Base-by-base conservation (phyloP, 2,888 invertebrate species). In the Aphodius granarius region DNA sequence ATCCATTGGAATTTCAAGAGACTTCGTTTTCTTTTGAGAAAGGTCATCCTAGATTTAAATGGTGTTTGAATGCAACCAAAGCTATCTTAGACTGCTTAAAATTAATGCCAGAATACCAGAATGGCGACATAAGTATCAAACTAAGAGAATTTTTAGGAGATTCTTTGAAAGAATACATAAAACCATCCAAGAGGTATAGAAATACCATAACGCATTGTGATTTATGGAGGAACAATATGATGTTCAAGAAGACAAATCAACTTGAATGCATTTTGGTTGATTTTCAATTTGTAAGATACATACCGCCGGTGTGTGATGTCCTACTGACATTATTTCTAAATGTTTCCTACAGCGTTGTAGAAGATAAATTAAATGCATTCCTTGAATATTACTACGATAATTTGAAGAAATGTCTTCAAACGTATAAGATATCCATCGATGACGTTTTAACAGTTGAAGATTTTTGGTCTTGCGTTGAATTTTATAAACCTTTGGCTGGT, bases 221-320 rank as follows among this genome's bases (percentile, higher is more conserved):
- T 85, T 84, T 92, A 5, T 92, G 92, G 92, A 89, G 89, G 66
- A 92, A 92, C 80, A 92, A 92, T 81, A 83, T 92, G 6, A 87
- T 92, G 86, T 92, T 92, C 80, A 64, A 68, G 20, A 88, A 81
- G 74, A 81, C 86, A 23, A 85, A 86, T 0, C 83, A 82, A 43
- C 86, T 90, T 1, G 89, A 91, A 22, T 92, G 92, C 79, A 83
- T 91, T 43, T 83, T 94, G 9, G 90, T 94, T 1, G 94, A 94
- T 84, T 94, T 91, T 81, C 94, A 94, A 85, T 87, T 93, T 72
- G 86, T 90, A 0, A 88, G 91, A 21, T 93, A 91, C 82, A 90
- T 90, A 13, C 92, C 93, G 0, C 91, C 92, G 0, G 89, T 91
- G 21, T 87, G 91, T 62, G 94, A 94, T 80, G 86, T 92, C 0